A percentile compares a stretch with the other conserved stretches of the same genome.
Evolutionary conservation across 2,797 vertebrate genomes (phyloP).

Genomic region (Liparis tanakae): DNA sequence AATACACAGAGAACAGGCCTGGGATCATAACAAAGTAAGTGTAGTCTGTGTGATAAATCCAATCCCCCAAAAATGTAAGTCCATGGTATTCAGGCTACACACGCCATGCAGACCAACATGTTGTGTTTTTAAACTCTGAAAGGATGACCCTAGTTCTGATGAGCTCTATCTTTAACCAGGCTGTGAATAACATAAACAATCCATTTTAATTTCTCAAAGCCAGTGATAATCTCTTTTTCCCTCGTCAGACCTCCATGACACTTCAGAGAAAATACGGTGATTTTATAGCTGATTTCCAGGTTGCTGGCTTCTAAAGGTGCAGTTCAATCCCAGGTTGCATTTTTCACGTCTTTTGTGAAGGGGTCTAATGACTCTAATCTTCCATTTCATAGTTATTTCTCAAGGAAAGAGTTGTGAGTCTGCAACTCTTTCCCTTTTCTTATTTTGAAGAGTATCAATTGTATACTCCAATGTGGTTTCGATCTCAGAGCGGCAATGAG

Average conservation of each 20-base stretch:
- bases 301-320: constrained; percentile 2
- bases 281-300: constrained; percentile 3
- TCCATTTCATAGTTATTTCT: constrained; percentile 34
- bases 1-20: background rate
- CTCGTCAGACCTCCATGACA: constrained; percentile 22
- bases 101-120: background rate
- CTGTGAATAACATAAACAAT: constrained; percentile 29
- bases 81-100: background rate
- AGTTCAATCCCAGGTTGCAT: constrained; percentile 12
- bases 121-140: constrained; percentile 1
- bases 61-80: background rate
- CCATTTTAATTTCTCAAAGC: constrained; percentile 12
- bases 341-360: constrained; percentile 25
- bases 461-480: constrained; percentile 44
- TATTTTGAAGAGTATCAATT: constrained; percentile 44
- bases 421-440: constrained; percentile 42
- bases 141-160: background rate
- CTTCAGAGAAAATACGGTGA: constrained; percentile 20
- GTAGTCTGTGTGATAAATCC: constrained; percentile 9
- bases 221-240: constrained; percentile 11
- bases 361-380: constrained; percentile 32
- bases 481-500: constrained; percentile 35
- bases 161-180: constrained; percentile 10
- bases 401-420: constrained; percentile 30
- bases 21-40: constrained; percentile 1